Evolutionary conservation across 92 coral and sea anemone species (phyloP).

Genomic region (Galaxea fascicularis): DNA sequence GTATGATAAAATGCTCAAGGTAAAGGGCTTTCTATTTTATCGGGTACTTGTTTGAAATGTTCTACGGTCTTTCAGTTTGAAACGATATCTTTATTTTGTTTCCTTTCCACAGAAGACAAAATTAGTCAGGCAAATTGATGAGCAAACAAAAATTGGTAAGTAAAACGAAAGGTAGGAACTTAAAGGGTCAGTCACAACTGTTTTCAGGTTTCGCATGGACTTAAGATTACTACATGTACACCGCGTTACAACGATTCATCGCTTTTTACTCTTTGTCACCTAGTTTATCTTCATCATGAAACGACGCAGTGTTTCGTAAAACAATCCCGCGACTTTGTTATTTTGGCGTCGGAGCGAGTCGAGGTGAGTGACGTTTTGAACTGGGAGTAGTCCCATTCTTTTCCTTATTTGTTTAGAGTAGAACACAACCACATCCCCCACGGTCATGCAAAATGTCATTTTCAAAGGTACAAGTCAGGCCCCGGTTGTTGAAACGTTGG

Average conservation of each 20-base stretch:
- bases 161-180: background rate
- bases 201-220: background rate
- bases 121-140: conserved; percentile 57
- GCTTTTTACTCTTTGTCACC: background rate
- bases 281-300: conserved; percentile 90
- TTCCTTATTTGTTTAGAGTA: too few relatives aligned
- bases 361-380: conserved; percentile 63
- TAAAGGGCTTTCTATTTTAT: too few relatives aligned
- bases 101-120: conserved; percentile 48
- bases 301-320: conserved; percentile 94
- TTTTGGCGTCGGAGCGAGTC: conserved; percentile 68
- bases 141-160: conserved; percentile 47
- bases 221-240: background rate
- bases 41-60: too few relatives aligned
- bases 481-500: too few relatives aligned
- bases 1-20: conserved; percentile 93
- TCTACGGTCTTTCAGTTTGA: background rate
- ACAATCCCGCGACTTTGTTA: conserved; percentile 92
- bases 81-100: background rate
- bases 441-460: too few relatives aligned
- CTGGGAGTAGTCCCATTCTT: too few relatives aligned
- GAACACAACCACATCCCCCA: too few relatives aligned
- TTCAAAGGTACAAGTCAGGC: too few relatives aligned
- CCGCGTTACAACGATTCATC: background rate
- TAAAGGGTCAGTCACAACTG: background rate